These are phyloP conservation scores for Subacronicta megacephala DNA, from an alignment of 2,888 invertebrate species.

Conservation along the genomic window DNA sequence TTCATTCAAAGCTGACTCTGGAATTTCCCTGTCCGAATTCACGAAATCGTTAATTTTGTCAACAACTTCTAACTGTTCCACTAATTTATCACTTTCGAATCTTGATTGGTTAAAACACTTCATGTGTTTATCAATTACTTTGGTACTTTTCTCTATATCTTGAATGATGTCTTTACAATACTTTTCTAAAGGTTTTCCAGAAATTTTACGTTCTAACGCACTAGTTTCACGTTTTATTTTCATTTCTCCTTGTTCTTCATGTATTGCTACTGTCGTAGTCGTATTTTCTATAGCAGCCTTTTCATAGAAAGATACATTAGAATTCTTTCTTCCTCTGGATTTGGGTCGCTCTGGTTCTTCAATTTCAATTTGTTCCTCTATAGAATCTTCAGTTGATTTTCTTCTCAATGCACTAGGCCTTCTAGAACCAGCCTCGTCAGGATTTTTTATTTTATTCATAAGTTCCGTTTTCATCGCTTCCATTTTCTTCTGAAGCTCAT, in stretches of 20 bases:
- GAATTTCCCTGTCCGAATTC: conserved; percentile 72
- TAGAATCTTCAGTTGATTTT: conserved; percentile 77
- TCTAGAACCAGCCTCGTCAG: conserved; percentile 69
- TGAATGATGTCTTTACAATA: conserved; percentile 84
- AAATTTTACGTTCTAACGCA: conserved; percentile 66
- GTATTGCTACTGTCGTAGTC: conserved; percentile 61
- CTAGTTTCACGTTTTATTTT: conserved; percentile 68
- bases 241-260: conserved; percentile 56
- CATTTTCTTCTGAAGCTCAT: conserved; percentile 79
- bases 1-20: conserved; percentile 73
- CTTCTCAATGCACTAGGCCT: conserved; percentile 74
- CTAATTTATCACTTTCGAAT: conserved; percentile 84
- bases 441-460: conserved; percentile 79
- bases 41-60: conserved; percentile 87
- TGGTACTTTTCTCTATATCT: conserved; percentile 82
- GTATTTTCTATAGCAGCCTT: conserved; percentile 63
- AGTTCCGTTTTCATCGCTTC: conserved; percentile 79
- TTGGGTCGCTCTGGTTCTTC: conserved; percentile 74
- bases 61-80: conserved; percentile 85
- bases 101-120: conserved; percentile 81
- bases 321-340: conserved; percentile 78
- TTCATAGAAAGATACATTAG: conserved; percentile 77
- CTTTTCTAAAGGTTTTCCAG: conserved; percentile 77
- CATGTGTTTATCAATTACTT: conserved; percentile 87
- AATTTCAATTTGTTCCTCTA: conserved; percentile 75